Evolutionary conservation across 2,113 vertebrate genomes (phyloP), one percentile per base, ranked within the genome.

Genomic region (Bubalus kerabau): DNA sequence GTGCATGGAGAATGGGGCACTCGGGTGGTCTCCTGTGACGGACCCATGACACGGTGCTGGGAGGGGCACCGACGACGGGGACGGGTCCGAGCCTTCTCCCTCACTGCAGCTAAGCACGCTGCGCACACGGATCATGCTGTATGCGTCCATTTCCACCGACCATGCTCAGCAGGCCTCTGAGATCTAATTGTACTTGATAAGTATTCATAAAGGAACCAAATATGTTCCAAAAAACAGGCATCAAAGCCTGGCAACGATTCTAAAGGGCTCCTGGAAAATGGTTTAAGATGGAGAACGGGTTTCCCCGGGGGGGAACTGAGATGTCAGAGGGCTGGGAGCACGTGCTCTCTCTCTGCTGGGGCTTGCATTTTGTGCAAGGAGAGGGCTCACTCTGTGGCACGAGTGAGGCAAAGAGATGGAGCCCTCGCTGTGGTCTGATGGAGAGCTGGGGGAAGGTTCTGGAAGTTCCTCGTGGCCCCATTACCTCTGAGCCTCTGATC

Each of bases 401-500:
- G 7, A 64, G 56, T 0, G 26, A 57, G 26, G 30, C 26, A 1
- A 9, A 2, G n/a, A 36, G 19, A 1, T 1, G 43, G 14, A 48
- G 16, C 17, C 6, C 1, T 5, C 26, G 78, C 74, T 52, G n/a
- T 1, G 54, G 67, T 40, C 28, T 5, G 78, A 26, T 0, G 7
- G 36, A 60, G 32, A 62, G 52, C 71, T 4, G 13, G 54, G 74
- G 1, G 24, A 50, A 15, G 85, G 43, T 1, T 26, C 3, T 8
- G 24, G 67, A 11, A 64, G 43, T 48, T 7, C 54, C 16, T 23
- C 2, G 26, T 0, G 10, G 46, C 12, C 80, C n/a, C 6, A 3
- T 98, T 99, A 99, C 99, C 99, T 99, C 97, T 99, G 99, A 57
- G 99, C 99, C 98, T 99, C 99, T 88, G 99, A 98, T 62, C 99